These are phyloP conservation scores for Pangasius macronema DNA, from an alignment of 2,797 vertebrate species.

Conservation along the genomic window DNA sequence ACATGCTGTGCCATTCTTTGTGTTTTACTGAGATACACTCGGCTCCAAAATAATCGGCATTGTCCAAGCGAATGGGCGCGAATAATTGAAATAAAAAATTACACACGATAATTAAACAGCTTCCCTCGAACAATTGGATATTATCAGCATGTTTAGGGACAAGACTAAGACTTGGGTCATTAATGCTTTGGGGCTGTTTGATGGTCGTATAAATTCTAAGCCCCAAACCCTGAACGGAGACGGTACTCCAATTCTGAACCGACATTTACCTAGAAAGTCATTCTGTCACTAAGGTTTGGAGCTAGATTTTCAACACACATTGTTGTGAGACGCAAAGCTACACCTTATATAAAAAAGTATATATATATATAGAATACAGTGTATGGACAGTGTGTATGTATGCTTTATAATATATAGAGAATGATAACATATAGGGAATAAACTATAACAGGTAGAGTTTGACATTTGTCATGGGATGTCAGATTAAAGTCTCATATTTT, in stretches of 20 bases:
- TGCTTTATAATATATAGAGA: not conserved
- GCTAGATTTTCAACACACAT: not conserved
- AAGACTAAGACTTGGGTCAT: not conserved
- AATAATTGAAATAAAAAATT: not conserved
- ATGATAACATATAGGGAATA: not conserved
- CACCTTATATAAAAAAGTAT: not conserved
- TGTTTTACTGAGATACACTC: not conserved
- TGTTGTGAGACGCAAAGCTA: not conserved
- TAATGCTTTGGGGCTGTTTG: not conserved
- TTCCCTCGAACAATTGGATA: not conserved
- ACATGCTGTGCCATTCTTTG: conserved; percentile 19
- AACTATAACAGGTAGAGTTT: not conserved
- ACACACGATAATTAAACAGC: not conserved
- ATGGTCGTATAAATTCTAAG: not conserved
- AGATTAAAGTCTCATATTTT: not conserved
- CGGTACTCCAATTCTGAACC: no score
- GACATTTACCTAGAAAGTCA: no score
- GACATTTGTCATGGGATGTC: not conserved
- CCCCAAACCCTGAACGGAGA: accelerated
- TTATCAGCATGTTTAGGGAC: not conserved
- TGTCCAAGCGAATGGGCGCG: not conserved
- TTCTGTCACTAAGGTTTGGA: no score
- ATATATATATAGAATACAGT: no score
- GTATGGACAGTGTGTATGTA: not conserved
- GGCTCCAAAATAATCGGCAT: not conserved